These are phyloP conservation scores for Lutraria rhynchaena DNA, from an alignment of 1,140 invertebrate species.

Conservation along the genomic window DNA sequence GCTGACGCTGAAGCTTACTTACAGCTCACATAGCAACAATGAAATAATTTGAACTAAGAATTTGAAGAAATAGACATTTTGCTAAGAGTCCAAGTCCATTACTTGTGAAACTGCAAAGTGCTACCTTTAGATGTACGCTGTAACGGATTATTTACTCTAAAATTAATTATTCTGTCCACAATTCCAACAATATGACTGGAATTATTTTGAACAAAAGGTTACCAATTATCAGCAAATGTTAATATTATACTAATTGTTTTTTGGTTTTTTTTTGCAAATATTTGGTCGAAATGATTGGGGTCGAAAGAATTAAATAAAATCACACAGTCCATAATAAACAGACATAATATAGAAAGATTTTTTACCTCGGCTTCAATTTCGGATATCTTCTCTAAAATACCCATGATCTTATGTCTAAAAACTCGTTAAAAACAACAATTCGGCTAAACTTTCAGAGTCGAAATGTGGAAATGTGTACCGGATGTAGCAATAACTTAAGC, in stretches of 20 bases:
- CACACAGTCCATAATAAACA: neutral
- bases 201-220: too few relatives aligned
- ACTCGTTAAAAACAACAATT: too few relatives aligned
- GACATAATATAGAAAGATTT: neutral
- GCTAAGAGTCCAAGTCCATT: too few relatives aligned
- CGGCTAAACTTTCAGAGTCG: too few relatives aligned
- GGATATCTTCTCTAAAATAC: slow-evolving; percentile 97
- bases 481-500: too few relatives aligned
- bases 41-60: neutral
- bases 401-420: too few relatives aligned
- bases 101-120: too few relatives aligned
- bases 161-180: neutral
- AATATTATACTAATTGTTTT: neutral
- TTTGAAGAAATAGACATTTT: neutral
- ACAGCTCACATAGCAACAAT: neutral
- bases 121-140: too few relatives aligned
- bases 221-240: too few relatives aligned
- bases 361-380: slow-evolving; percentile 97
- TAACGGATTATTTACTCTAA: too few relatives aligned
- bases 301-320: neutral
- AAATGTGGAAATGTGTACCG: too few relatives aligned
- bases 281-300: neutral
- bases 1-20: neutral
- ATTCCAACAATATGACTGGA: neutral
- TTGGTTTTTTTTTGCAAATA: neutral